Percentiles rank a stretch among this genome's conserved stretches.
phyloP scores from a whole-genome alignment of 2,888 invertebrate species.

The Lomographa bimaculata region DNA sequence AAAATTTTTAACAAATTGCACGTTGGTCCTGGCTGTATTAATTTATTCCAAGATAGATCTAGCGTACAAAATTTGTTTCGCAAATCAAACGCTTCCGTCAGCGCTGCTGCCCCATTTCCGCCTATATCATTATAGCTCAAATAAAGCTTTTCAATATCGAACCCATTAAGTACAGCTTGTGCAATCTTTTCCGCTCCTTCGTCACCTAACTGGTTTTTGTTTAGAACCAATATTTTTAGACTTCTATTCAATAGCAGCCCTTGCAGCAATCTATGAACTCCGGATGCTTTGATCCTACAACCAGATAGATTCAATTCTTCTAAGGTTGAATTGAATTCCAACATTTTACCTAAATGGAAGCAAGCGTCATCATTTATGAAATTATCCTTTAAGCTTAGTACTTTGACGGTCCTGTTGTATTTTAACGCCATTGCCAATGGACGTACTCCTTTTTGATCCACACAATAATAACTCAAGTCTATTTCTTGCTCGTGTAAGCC shows the following conservation, averaged over 20 bases:
- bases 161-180: slow-evolving; percentile 35
- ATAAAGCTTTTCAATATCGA: slow-evolving; percentile 47
- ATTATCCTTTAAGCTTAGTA: slow-evolving; percentile 58
- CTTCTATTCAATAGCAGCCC: slow-evolving; percentile 19
- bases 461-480: slow-evolving; percentile 61
- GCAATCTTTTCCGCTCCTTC: slow-evolving; percentile 22
- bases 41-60: slow-evolving; percentile 64
- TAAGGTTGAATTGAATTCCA: slow-evolving; percentile 48
- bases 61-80: slow-evolving; percentile 51
- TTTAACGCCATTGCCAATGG: slow-evolving; percentile 60
- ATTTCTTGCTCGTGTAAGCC: slow-evolving; percentile 49
- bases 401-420: slow-evolving; percentile 52
- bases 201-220: slow-evolving; percentile 25
- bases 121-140: slow-evolving; percentile 57
- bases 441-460: slow-evolving; percentile 55
- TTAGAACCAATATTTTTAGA: slow-evolving; percentile 24
- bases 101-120: slow-evolving; percentile 41
- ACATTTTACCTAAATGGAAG: slow-evolving; percentile 62
- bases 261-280: slow-evolving; percentile 13
- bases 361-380: slow-evolving; percentile 60
- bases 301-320: slow-evolving; percentile 57
- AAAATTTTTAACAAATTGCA: slow-evolving; percentile 42
- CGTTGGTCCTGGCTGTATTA: slow-evolving; percentile 43
- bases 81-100: slow-evolving; percentile 53
- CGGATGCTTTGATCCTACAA: slow-evolving; percentile 44